Conservation (phyloP, 2,113 vertebrate species). For the Sphaerodactylus townsendi region DNA sequence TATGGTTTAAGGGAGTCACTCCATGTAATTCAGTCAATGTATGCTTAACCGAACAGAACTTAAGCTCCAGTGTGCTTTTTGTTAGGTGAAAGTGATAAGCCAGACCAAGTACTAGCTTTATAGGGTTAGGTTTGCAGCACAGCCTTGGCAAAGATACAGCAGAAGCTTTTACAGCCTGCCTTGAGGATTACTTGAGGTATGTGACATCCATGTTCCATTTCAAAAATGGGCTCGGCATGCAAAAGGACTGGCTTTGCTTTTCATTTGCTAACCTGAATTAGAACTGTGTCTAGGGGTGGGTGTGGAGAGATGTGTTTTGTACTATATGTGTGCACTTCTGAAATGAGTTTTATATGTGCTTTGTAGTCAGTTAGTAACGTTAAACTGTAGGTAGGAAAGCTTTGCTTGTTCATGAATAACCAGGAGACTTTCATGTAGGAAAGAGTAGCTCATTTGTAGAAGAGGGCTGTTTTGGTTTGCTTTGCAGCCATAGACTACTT, state of each 20-base stretch:
- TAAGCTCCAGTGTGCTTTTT: neutral
- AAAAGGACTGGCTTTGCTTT: neutral
- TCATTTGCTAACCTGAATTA: neutral
- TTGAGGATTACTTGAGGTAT: neutral
- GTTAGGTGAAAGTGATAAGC: neutral
- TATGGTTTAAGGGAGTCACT: neutral
- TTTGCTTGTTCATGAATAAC: neutral
- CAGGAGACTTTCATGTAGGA: neutral
- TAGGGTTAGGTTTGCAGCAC: neutral
- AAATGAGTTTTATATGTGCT: neutral
- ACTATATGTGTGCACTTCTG: neutral
- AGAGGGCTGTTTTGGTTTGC: neutral
- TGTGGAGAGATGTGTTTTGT: neutral
- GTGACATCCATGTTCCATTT: neutral
- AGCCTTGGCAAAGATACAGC: neutral
- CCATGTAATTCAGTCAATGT: neutral
- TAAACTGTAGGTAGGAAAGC: neutral
- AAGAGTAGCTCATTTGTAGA: neutral
- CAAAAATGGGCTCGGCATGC: neutral
- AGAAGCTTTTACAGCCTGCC: neutral
- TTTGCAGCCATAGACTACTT: neutral
- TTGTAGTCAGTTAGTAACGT: neutral
- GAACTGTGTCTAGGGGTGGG: neutral
- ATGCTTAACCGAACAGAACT: neutral
- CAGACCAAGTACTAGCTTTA: conserved; percentile 6